Conservation (phyloP, 2,113 vertebrate species). For the Bucco capensis region DNA sequence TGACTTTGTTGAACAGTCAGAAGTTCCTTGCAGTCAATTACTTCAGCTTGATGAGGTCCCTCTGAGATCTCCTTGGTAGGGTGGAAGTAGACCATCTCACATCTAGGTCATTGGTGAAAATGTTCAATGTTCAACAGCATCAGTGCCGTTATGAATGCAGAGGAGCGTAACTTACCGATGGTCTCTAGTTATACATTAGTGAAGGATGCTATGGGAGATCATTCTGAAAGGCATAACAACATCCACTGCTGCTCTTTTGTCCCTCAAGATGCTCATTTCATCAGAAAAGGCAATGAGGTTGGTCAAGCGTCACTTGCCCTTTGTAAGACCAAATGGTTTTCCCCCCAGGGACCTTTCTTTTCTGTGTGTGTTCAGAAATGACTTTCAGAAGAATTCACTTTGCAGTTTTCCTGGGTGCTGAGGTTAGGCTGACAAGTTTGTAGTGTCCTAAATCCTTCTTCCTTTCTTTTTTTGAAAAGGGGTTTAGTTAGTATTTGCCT, state of each 20-base stretch:
- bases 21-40: neutral
- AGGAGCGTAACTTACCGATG: neutral
- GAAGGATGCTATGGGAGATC: neutral
- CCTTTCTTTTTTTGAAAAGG: neutral
- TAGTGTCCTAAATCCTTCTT: neutral
- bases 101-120: neutral
- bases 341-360: neutral
- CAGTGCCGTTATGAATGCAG: neutral
- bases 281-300: neutral
- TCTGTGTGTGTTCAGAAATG: neutral
- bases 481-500: fast-evolving
- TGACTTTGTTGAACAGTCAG: neutral
- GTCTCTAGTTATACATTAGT: neutral
- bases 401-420: neutral
- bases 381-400: neutral
- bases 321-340: neutral
- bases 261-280: neutral
- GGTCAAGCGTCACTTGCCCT: neutral
- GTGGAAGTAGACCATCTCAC: neutral
- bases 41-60: neutral
- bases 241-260: neutral
- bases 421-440: neutral
- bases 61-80: neutral
- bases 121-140: neutral
- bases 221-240: neutral